These are phyloP conservation scores for Hesperophylax magnus DNA, from an alignment of 1,140 invertebrate species.

Conservation along the genomic window DNA sequence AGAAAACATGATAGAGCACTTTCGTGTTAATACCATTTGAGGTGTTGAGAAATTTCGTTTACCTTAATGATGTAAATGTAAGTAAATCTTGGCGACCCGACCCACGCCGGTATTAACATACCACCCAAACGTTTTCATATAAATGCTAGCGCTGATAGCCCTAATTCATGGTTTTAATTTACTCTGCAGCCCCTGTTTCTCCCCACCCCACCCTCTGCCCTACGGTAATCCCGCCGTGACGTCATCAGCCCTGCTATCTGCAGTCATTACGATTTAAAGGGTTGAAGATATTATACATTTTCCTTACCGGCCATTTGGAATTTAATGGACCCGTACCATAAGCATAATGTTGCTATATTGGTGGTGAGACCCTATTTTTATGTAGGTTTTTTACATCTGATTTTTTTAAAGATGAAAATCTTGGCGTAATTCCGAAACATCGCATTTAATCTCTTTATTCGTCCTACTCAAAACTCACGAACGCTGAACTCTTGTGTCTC, in stretches of 20 bases:
- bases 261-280: slow-evolving; percentile 12
- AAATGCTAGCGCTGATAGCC: slow-evolving; percentile 47
- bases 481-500: too few relatives aligned
- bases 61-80: neutral
- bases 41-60: neutral
- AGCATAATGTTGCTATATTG: too few relatives aligned
- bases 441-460: too few relatives aligned
- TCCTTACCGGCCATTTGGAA: neutral
- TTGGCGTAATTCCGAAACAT: too few relatives aligned
- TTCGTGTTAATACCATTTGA: too few relatives aligned
- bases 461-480: too few relatives aligned
- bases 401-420: too few relatives aligned
- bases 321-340: neutral
- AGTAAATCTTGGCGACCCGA: neutral
- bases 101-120: slow-evolving; percentile 18
- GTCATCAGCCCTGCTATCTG: slow-evolving; percentile 12
- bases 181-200: slow-evolving; percentile 10
- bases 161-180: slow-evolving; percentile 56
- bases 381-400: too few relatives aligned
- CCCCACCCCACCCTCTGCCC: neutral
- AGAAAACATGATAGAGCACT: too few relatives aligned
- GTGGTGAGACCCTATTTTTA: too few relatives aligned
- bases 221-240: slow-evolving; percentile 12
- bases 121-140: slow-evolving; percentile 37
- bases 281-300: neutral